These are phyloP conservation scores for Lophochroa leadbeateri DNA, from an alignment of 2,113 vertebrate species.

Conservation along the genomic window DNA sequence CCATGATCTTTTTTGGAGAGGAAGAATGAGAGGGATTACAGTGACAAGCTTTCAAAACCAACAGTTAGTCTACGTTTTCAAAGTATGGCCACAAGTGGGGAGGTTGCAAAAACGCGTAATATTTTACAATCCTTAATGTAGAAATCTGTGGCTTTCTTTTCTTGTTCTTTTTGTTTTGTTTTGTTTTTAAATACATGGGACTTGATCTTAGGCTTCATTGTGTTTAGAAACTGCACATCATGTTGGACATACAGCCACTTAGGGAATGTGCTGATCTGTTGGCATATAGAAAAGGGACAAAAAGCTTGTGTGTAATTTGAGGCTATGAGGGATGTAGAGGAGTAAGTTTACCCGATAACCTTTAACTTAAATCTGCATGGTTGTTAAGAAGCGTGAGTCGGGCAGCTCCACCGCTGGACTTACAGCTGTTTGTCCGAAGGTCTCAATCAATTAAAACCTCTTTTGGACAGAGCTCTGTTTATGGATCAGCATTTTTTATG, in stretches of 20 bases:
- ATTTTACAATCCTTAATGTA: slow-evolving; percentile 32
- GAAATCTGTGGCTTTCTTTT: slow-evolving; percentile 57
- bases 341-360: background rate
- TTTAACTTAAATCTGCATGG: background rate
- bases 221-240: background rate
- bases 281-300: background rate
- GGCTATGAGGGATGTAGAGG: background rate
- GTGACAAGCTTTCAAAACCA: slow-evolving; percentile 52
- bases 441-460: background rate
- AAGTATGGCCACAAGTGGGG: background rate
- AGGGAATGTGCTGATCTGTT: slow-evolving; percentile 33
- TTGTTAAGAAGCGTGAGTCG: background rate
- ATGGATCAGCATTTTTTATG: background rate
- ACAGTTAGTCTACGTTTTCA: slow-evolving; percentile 57
- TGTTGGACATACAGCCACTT: background rate
- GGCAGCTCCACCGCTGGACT: background rate
- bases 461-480: background rate
- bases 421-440: background rate
- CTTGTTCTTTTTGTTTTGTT: slow-evolving; percentile 42
- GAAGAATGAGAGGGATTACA: slow-evolving; percentile 42
- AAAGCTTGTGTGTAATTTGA: background rate
- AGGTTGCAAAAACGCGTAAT: background rate
- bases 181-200: slow-evolving; percentile 19
- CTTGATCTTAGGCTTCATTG: background rate
- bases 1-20: slow-evolving; percentile 10